Base-by-base conservation (phyloP, 2,888 invertebrate genomes). In the Lycocerus yunnanus region DNA sequence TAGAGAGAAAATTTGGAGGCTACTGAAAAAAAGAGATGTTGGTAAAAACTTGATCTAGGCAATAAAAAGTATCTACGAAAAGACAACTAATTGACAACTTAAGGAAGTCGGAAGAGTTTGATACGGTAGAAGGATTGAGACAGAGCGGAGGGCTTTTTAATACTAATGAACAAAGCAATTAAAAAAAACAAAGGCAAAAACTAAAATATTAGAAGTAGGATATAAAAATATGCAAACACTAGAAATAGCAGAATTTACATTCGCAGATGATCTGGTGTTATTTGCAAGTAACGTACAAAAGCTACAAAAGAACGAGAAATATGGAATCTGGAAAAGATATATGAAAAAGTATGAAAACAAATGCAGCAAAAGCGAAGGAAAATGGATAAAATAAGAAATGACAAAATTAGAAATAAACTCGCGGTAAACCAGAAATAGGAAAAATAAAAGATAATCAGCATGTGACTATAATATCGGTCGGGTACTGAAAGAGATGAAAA, bases 61-160 rank as follows among this genome's bases (percentile, higher is more conserved):
- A 58, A 58, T 58, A 13, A 2, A 13, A 13, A 58, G 58, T 6
- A 13, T 58, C 3, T 58, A 58, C 6, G 13, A 13, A 13, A 58
- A 58, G 4, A 58, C 13, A 13, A 58, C 14, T 13, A 58, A 58
- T 68, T 13, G n/a, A n/a, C n/a, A n/a, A n/a, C n/a, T n/a, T n/a
- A n/a, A n/a, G n/a, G n/a, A n/a, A n/a, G n/a, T n/a, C n/a, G n/a
- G 66, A 70, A 16, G 43, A 69, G 16, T 70, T 73, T 24, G 4
- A 15, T 43, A 73, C 66, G 15, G 69, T 58, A 58, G 58, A 66
- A 15, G 66, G 73, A 16, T 43, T 65, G 20, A 73, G 66, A 58
- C 73, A 73, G 58, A 21, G 66, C 2, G 73, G 73, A 20, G 66
- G 69, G 24, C 43, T 69, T 73, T 43, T 43, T 21, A 10, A 14